Evolutionary conservation across 2,797 vertebrate species (phyloP).

Genomic region (Setipinna tenuifilis): DNA sequence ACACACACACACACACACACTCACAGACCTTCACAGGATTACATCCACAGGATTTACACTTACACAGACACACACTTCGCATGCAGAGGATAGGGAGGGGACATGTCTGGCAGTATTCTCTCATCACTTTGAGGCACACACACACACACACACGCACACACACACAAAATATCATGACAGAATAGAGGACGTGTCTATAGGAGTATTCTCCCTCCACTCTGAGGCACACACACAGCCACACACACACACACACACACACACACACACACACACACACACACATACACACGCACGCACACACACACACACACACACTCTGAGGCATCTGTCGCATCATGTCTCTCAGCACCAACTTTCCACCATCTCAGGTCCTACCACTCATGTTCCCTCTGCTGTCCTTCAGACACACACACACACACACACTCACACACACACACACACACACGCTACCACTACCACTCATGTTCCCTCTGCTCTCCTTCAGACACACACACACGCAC

Average conservation of each 20-base stretch:
- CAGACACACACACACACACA: not conserved
- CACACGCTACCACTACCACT: too few species aligned
- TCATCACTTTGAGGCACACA: not conserved
- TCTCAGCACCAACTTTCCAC: not conserved
- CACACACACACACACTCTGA: not conserved
- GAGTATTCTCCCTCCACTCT: not conserved
- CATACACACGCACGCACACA: not conserved
- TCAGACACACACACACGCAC: not conserved
- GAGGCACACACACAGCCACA: not conserved
- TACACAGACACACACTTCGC: too few species aligned
- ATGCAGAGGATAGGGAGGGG: too few species aligned
- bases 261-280: too few species aligned
- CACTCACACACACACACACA: too few species aligned
- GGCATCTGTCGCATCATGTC: constrained; percentile 3
- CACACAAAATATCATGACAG: not conserved
- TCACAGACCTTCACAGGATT: too few species aligned
- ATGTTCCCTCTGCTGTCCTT: not conserved
- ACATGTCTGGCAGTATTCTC: too few species aligned
- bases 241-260: too few species aligned
- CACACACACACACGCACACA: not conserved
- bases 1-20: not conserved
- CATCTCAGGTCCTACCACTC: not conserved
- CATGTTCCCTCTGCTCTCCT: too few species aligned
- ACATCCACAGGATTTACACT: too few species aligned
- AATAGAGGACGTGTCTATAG: not conserved